Conservation (phyloP, 2,888 invertebrate genomes). For the Thecophora atra region DNA sequence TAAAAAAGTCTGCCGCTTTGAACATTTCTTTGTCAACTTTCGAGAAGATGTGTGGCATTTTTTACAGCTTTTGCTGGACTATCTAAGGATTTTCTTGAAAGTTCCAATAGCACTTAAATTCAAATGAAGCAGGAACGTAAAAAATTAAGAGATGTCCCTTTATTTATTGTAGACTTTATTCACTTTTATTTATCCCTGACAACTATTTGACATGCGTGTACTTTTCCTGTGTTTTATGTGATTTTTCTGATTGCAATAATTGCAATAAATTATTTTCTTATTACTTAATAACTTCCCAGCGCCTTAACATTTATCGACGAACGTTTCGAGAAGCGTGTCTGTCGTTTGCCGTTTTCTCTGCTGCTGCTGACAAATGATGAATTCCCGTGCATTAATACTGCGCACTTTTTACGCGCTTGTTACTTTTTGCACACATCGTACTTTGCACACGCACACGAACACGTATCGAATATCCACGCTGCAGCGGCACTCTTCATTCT, state of each 20-base stretch:
- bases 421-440: not conserved
- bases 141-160: too few species aligned
- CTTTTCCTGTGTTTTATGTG: too few species aligned
- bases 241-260: not conserved
- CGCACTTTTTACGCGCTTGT: conserved; percentile 14
- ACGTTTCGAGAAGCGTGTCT: not conserved
- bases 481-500: not conserved
- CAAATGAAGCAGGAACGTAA: too few species aligned
- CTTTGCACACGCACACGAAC: not conserved
- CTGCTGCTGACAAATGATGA: conserved; percentile 32
- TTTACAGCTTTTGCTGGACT: too few species aligned
- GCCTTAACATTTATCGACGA: not conserved
- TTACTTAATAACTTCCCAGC: conserved; percentile 6
- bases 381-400: conserved; percentile 12
- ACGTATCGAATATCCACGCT: not conserved
- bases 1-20: too few species aligned
- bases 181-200: too few species aligned
- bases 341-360: not conserved
- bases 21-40: too few species aligned
- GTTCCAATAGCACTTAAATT: too few species aligned
- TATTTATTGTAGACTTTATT: too few species aligned
- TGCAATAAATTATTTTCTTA: not conserved
- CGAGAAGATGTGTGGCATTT: too few species aligned
- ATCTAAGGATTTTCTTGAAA: too few species aligned
- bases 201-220: too few species aligned